Evolutionary conservation across 1,140 invertebrate genomes (phyloP).

Genomic region (Bradysia coprophila): DNA sequence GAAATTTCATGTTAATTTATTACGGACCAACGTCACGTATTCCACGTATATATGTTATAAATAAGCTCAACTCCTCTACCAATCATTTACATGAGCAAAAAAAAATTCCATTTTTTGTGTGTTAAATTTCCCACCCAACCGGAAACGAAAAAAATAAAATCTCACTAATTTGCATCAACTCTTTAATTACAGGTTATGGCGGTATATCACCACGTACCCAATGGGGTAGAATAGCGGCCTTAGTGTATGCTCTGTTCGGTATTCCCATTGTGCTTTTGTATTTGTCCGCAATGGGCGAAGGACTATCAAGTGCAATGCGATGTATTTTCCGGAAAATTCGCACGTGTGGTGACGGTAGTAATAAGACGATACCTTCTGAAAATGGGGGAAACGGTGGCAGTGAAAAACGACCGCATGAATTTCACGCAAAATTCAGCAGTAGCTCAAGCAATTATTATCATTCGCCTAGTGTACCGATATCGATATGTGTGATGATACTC

Average conservation of each 20-base stretch:
- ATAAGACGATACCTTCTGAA: conserved; percentile 6
- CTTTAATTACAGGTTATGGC: conserved; percentile 80
- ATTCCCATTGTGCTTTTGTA: conserved; percentile 83
- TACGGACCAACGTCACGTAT: too few species aligned
- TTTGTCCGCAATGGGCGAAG: conserved; percentile 66
- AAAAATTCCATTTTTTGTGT: too few species aligned
- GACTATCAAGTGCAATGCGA: conserved; percentile 28
- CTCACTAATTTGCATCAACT: too few species aligned
- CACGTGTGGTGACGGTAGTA: conserved; percentile 7
- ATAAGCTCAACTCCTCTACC: too few species aligned
- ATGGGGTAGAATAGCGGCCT: conserved; percentile 68
- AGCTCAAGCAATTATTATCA: not conserved
- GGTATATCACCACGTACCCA: conserved; percentile 78
- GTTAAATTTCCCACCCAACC: too few species aligned
- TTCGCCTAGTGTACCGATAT: conserved; percentile 52
- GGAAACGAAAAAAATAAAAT: too few species aligned
- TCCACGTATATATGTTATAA: too few species aligned
- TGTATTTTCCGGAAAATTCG: conserved; percentile 19
- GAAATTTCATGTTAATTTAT: too few species aligned
- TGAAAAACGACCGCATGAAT: not conserved
- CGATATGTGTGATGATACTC: conserved; percentile 75
- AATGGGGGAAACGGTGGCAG: conserved; percentile 7
- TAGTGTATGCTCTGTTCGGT: conserved; percentile 72
- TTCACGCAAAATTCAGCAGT: not conserved
- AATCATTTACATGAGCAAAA: too few species aligned